A percentile compares a stretch with the other conserved stretches of the same genome.
Evolutionary conservation across 2,888 invertebrate species (phyloP).

Genomic region (Sipha maydis): DNA sequence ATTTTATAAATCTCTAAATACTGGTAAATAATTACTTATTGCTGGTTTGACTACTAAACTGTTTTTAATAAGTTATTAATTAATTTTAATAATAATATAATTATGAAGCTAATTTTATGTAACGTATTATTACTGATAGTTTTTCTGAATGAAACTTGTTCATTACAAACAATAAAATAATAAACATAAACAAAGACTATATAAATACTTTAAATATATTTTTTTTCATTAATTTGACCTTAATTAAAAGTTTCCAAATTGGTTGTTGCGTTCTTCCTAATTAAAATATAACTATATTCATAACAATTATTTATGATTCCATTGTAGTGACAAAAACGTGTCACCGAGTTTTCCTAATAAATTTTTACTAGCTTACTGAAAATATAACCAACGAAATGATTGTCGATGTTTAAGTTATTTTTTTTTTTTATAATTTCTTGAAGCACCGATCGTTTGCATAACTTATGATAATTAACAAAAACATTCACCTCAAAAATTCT

Average conservation of each 20-base stretch:
- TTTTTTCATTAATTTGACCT: not conserved
- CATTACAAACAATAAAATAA: not conserved
- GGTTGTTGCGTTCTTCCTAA: not conserved
- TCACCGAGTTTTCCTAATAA: not conserved
- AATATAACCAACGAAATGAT: not conserved
- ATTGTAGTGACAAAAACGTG: not conserved
- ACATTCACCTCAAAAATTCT: too few relatives aligned
- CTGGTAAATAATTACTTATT: not conserved
- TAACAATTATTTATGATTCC: not conserved
- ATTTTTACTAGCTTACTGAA: not conserved
- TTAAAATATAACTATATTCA: not conserved
- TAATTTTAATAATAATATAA: too few relatives aligned
- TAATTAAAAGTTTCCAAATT: not conserved
- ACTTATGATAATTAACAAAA: too few relatives aligned
- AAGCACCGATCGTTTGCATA: not conserved
- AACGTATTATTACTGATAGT: not conserved
- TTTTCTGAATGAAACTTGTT: not conserved
- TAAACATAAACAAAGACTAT: not conserved
- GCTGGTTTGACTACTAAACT: too few relatives aligned
- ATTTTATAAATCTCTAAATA: too few relatives aligned
- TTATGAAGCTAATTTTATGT: too few relatives aligned
- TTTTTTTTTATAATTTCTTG: not conserved
- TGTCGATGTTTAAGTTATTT: not conserved
- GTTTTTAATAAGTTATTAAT: too few relatives aligned
- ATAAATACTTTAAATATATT: slow-evolving; percentile 8